phyloP scores from a whole-genome alignment of 2,888 invertebrate genomes.

The Urechis unicinctus region DNA sequence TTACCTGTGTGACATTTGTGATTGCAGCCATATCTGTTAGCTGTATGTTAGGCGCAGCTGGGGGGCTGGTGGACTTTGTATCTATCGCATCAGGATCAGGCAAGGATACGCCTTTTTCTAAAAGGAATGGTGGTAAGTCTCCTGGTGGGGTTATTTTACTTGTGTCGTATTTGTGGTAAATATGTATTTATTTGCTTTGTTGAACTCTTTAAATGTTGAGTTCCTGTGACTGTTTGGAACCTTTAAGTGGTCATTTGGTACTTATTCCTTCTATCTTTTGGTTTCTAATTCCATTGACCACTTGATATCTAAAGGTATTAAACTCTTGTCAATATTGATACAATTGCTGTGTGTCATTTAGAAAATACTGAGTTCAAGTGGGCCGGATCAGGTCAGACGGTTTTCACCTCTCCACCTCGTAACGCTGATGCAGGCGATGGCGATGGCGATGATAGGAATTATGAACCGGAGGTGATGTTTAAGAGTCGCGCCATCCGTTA shows the following conservation, averaged over 20 bases:
- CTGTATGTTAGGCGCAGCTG: neutral
- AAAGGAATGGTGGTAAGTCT: too few relatives aligned
- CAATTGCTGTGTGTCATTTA: neutral
- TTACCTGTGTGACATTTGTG: neutral
- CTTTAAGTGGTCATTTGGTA: too few relatives aligned
- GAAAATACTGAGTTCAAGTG: constrained; percentile 10
- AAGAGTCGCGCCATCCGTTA: constrained; percentile 76
- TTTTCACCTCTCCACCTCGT: constrained; percentile 1
- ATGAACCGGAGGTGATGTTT: constrained; percentile 54
- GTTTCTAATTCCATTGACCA: too few relatives aligned
- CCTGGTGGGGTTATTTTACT: too few relatives aligned
- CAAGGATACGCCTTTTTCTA: neutral
- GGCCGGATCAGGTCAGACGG: constrained; percentile 11
- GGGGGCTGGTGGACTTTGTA: neutral
- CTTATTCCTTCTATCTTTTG: too few relatives aligned
- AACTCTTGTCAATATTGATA: too few relatives aligned
- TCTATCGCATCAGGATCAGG: neutral
- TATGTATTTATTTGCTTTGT: too few relatives aligned
- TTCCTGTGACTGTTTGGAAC: too few relatives aligned
- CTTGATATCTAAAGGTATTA: too few relatives aligned
- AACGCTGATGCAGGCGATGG: constrained; percentile 47
- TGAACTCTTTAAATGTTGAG: too few relatives aligned
- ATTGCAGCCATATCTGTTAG: neutral
- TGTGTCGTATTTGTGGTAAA: too few relatives aligned
- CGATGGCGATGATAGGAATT: constrained; percentile 73